These are phyloP conservation scores for Bradypus variegatus DNA, from an alignment of 2,797 vertebrate genomes.

Conservation along the genomic window DNA sequence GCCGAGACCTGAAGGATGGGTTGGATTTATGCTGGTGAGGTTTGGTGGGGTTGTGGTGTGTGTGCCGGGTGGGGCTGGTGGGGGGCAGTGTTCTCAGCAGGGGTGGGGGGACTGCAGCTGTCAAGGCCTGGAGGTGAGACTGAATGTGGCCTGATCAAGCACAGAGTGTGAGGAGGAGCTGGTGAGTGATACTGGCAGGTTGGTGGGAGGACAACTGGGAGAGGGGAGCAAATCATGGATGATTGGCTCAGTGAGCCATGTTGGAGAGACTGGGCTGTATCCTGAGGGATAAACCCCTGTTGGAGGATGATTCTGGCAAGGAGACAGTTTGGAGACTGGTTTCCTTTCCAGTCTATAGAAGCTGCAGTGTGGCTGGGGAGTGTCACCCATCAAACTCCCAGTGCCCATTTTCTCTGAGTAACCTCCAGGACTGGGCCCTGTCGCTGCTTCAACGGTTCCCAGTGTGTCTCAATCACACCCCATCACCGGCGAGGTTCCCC, in stretches of 20 bases:
- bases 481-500: neutral
- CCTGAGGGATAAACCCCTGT: neutral
- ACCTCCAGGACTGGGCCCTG: neutral
- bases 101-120: no score
- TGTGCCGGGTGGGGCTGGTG: neutral
- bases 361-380: neutral
- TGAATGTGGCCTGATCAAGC: neutral
- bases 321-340: neutral
- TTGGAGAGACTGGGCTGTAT: neutral
- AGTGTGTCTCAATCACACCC: accelerated
- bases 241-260: neutral
- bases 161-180: neutral
- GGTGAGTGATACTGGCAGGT: neutral
- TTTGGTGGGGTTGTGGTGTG: neutral
- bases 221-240: neutral
- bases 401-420: neutral
- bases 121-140: neutral
- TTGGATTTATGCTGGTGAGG: neutral
- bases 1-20: neutral
- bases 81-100: neutral
- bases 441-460: neutral
- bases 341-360: neutral
- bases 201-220: neutral
- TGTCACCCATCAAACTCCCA: neutral
- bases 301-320: neutral